Base-by-base conservation (phyloP, 2,797 vertebrate species). In the Gymnocypris eckloni region DNA sequence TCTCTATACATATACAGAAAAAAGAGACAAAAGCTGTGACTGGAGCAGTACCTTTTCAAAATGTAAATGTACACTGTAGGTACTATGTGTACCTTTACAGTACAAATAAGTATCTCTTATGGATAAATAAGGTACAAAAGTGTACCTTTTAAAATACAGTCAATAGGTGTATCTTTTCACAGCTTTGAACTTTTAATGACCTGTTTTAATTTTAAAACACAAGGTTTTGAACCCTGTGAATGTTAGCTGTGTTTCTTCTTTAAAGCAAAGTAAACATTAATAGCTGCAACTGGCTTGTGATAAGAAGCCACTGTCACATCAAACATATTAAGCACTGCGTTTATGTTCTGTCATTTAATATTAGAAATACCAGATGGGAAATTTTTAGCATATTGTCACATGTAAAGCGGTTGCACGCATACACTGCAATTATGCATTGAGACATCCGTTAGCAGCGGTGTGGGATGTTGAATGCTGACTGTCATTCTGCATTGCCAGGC, bases 381-480 rank as follows among this genome's bases (percentile, higher is more conserved):
- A 45, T 56, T 33, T 33, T 72, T 28, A 61, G 28, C 75, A 78
- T 54, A 83, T 52, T 84, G 48, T 64, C 48, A 54, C 18, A 52
- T 28, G 56, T 64, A 37, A 83, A 52, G 71, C 33, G 41, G 48
- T 81, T 71, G 50, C 56, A 54, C 5, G 52, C 16, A 25, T 67
- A 82, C 45, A 77, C 56, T n/a, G 61, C 56, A 54, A 61, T 72
- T 48, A 71, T 79, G 83, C 67, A 45, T 70, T 71, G 45, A 78
- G 45, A 78, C 72, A 84, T 79, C 64, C 59, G 73, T 70, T 56
- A 25, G 45, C 73, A 28, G 22, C 13, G 82, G 73, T 69, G 73
- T 78, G 75, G 66, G 50, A 85, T 71, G 66, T 79, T 48, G 18
- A 85, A 59, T 0, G 39, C 75, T 9, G 16, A 22, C 64, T 71